Conservation (phyloP, 2,888 invertebrate species). For the Criorhina ranunculi region DNA sequence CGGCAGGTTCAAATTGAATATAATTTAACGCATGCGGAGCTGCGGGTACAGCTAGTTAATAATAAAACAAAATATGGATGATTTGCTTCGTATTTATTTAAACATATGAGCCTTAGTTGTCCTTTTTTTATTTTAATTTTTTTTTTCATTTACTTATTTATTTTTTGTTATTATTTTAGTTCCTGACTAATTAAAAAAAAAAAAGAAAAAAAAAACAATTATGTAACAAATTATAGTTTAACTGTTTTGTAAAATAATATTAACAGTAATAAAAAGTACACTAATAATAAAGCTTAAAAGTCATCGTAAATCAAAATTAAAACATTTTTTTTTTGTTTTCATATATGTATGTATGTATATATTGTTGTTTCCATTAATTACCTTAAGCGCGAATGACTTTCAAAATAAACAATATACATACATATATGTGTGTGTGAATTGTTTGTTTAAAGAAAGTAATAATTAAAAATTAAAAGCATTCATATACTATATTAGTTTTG, state of each 20-base stretch:
- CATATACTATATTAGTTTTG: conserved; percentile 15
- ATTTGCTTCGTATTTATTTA: conserved; percentile 48
- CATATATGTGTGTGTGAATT: background rate
- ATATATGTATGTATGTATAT: no score
- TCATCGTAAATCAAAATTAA: conserved; percentile 21
- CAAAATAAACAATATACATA: conserved; percentile 6
- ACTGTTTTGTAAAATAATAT: conserved; percentile 29
- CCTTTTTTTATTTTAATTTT: conserved; percentile 27
- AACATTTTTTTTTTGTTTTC: background rate
- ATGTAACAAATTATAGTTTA: conserved; percentile 52
- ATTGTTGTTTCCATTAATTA: background rate
- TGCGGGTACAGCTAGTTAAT: no score
- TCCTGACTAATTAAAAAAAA: conserved; percentile 39
- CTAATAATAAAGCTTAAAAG: conserved; percentile 38
- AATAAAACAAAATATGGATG: background rate
- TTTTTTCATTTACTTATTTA: background rate
- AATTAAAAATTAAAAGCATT: conserved; percentile 17
- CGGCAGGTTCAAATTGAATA: no score
- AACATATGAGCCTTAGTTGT: conserved; percentile 49
- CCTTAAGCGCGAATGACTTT: conserved; percentile 44
- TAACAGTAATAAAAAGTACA: conserved; percentile 49
- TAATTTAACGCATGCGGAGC: no score
- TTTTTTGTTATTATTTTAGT: conserved; percentile 4
- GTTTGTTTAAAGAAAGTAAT: conserved; percentile 4
- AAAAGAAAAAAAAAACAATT: conserved; percentile 13